phyloP scores from a whole-genome alignment of 2,888 invertebrate genomes.

The Caenorhabditis sp. region DNA sequence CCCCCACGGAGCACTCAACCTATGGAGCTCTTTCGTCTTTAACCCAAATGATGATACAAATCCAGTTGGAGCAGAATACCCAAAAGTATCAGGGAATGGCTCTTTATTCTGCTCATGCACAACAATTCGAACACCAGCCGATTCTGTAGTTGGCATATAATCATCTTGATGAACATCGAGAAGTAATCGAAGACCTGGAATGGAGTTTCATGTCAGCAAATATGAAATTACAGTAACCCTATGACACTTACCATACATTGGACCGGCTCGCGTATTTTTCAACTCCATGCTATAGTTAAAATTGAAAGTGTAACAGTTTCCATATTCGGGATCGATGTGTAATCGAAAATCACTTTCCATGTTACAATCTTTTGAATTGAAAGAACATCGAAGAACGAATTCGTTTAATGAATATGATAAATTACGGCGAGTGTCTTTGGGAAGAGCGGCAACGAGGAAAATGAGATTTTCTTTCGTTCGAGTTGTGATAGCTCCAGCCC shows the following conservation, averaged over 20 bases:
- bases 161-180: conserved; percentile 71
- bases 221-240: not conserved
- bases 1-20: conserved; percentile 69
- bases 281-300: conserved; percentile 68
- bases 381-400: conserved; percentile 70
- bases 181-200: conserved; percentile 65
- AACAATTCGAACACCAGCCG: conserved; percentile 66
- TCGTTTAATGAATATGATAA: conserved; percentile 67
- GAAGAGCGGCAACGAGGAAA: conserved; percentile 68
- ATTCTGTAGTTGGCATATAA: conserved; percentile 71
- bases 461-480: conserved; percentile 70
- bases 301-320: conserved; percentile 71
- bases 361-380: conserved; percentile 70
- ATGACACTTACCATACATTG: conserved; percentile 54
- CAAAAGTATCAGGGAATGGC: conserved; percentile 71
- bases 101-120: conserved; percentile 68
- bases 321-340: conserved; percentile 70
- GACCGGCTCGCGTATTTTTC: conserved; percentile 67
- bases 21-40: conserved; percentile 70
- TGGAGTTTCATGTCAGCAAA: not conserved
- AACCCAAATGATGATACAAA: conserved; percentile 71
- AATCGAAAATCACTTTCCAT: conserved; percentile 69
- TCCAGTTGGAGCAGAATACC: conserved; percentile 70
- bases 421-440: conserved; percentile 56
- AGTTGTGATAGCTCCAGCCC: conserved; percentile 70